Conservation (phyloP, 2,888 invertebrate species). For the Euzetes globulus region DNA sequence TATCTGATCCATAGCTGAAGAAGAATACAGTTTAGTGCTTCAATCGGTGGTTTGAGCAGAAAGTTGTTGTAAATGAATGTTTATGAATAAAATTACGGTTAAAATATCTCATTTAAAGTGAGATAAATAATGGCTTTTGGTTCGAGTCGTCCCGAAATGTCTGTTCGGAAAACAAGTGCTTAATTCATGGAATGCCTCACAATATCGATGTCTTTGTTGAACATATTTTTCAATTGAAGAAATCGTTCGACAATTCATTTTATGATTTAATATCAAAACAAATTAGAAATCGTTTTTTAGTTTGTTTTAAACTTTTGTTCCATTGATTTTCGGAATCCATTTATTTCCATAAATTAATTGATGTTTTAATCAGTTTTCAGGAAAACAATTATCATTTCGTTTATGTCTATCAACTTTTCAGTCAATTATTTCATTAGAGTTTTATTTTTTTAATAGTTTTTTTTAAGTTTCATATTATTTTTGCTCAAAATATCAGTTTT, state of each 20-base stretch:
- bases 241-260: no score
- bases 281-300: no score
- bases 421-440: neutral
- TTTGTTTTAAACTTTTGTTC: no score
- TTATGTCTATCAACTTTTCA: no score
- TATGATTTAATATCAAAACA: no score
- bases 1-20: neutral
- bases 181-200: conserved; percentile 11
- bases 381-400: no score
- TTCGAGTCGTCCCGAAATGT: neutral
- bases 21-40: neutral
- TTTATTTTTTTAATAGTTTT: neutral
- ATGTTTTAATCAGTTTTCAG: no score
- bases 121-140: neutral
- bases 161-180: neutral
- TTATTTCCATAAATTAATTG: no score
- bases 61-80: neutral
- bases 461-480: neutral
- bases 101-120: neutral
- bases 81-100: neutral
- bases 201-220: neutral
- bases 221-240: neutral
- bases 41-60: neutral
- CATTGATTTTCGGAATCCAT: no score
- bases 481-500: neutral